These are phyloP conservation scores for Parazoanthus swiftii DNA, from an alignment of 92 coral and sea anemone genomes.

Conservation along the genomic window DNA sequence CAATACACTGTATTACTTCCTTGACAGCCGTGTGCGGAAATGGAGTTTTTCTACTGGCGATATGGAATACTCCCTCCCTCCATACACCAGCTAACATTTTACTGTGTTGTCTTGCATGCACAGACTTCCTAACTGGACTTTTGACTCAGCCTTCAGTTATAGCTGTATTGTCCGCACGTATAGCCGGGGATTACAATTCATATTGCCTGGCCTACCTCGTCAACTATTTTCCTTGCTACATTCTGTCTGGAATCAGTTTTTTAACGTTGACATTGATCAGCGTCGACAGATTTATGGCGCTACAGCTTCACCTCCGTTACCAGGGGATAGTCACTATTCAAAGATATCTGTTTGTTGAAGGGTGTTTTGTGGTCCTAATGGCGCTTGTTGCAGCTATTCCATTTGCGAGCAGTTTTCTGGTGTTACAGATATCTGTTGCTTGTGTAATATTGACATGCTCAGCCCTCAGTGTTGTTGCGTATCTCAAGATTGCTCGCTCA, in stretches of 20 bases:
- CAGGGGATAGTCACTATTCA: slow-evolving; percentile 3
- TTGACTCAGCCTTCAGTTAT: slow-evolving; percentile 16
- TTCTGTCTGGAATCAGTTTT: slow-evolving; percentile 37
- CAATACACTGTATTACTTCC: slow-evolving; percentile 13
- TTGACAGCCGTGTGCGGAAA: slow-evolving; percentile 13
- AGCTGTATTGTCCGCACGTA: slow-evolving; percentile 25
- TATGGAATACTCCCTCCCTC: slow-evolving; percentile 33
- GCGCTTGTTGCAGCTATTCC: slow-evolving; percentile 11
- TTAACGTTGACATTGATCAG: slow-evolving; percentile 36
- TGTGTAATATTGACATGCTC: slow-evolving; percentile 27
- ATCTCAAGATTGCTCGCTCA: slow-evolving; percentile 28
- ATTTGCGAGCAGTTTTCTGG: slow-evolving; percentile 1
- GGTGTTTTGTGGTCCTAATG: slow-evolving; percentile 18
- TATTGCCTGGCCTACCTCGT: slow-evolving; percentile 32
- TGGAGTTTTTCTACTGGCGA: slow-evolving; percentile 18
- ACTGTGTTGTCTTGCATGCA: slow-evolving; percentile 17
- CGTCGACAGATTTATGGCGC: slow-evolving; percentile 20
- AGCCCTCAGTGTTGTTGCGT: slow-evolving; percentile 3
- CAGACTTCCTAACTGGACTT: slow-evolving; percentile 28
- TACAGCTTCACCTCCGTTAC: slow-evolving; percentile 39
- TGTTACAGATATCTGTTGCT: slow-evolving; percentile 8
- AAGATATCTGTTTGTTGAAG: slow-evolving; percentile 27
- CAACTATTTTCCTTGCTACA: slow-evolving; percentile 38
- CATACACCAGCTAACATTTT: slow-evolving; percentile 26
- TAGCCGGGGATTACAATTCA: background rate